Base-by-base conservation (phyloP, 2,797 vertebrate genomes). In the Scarus forsteni region DNA sequence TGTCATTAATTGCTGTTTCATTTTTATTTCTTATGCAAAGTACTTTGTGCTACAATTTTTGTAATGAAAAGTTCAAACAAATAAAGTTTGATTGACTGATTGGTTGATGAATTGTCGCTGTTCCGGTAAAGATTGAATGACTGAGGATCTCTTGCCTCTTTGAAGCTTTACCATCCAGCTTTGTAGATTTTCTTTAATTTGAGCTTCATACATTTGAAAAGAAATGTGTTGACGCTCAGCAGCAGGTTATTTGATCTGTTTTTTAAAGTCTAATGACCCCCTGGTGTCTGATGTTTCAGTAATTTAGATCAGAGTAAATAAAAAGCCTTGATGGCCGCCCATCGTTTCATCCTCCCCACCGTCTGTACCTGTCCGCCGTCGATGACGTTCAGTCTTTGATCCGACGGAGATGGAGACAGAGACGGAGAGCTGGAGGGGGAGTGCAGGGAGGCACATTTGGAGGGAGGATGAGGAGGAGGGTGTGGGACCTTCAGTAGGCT, bases 401-500 rank as follows among this genome's bases (percentile, higher is more conserved):
- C 49, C 0, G 54, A 19, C 1, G 58, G 63, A 0, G 76, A 68
- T 3, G 18, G 64, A n/a, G 55, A 61, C 1, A 52, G 34, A 36
- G 49, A 19, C 40, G 76, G 60, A 6, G 78, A 58, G 59, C 10
- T 10, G 58, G 38, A n/a, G 53, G 14, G 15, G 3, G 69, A 50
- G 73, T 56, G 54, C 35, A 54, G 49, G n/a, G 44, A 46, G 19
- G 60, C 18, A 1, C 49, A 10, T 3, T 54, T 13, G 18, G 75
- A 60, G n/a, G 63, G 36, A n/a, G 72, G 63, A 1, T 27, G 19
- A 18, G 38, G 1, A 4, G 71, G 81, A 53, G 81, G 80, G 1
- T 45, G 82, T 0, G 77, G 79, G 12, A 63, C 39, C 58, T 50
- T 58, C 8, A n/a, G 7, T 36, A 88, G 84, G 19, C 82, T 75